phyloP scores from a whole-genome alignment of 2,797 vertebrate genomes.

The Tokudaia muenninki region DNA sequence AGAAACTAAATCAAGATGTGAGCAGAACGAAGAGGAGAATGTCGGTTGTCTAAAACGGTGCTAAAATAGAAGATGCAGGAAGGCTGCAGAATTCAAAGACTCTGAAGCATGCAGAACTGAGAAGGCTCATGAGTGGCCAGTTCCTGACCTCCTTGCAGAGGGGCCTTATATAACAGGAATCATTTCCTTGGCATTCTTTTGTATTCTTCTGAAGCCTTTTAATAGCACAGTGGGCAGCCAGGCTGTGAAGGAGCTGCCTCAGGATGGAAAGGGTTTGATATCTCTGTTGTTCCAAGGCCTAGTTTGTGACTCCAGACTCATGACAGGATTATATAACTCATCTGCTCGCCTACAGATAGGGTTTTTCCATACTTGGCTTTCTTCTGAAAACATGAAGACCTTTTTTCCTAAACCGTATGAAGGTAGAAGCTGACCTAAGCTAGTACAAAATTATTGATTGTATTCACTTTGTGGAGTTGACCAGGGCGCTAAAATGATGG shows the following conservation, averaged over 20 bases:
- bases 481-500: background rate
- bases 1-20: conserved; percentile 59
- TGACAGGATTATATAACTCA: conserved; percentile 10
- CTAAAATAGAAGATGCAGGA: conserved; percentile 37
- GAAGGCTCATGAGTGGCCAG: background rate
- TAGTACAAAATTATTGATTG: background rate
- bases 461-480: background rate
- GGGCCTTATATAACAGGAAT: background rate
- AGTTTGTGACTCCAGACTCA: background rate
- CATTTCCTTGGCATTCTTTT: conserved; percentile 43
- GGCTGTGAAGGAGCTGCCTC: background rate
- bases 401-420: background rate
- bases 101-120: conserved; percentile 53
- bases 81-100: conserved; percentile 62
- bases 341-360: background rate
- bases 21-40: background rate
- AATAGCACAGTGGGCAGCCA: conserved; percentile 8
- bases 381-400: conserved; percentile 8
- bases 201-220: conserved; percentile 50
- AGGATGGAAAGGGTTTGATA: background rate
- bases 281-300: background rate
- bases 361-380: background rate
- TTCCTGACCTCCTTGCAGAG: conserved; percentile 50
- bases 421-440: background rate
- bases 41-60: conserved; percentile 16